phyloP scores from a whole-genome alignment of 2,888 invertebrate genomes.

The Caenorhabditis becei region DNA sequence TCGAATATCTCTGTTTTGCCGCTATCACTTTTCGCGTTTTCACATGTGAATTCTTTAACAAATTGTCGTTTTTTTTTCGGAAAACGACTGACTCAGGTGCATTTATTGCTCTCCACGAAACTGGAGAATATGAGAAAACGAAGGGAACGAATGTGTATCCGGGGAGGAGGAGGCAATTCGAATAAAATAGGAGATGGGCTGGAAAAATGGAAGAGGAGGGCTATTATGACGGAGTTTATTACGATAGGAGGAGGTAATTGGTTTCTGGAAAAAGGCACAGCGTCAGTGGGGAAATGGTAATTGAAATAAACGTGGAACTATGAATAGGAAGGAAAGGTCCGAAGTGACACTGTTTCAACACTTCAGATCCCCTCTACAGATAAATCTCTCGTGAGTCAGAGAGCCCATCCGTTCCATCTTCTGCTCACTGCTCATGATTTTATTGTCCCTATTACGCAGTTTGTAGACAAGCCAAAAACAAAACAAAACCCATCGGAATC shows the following conservation, averaged over 20 bases:
- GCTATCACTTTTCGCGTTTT: neutral
- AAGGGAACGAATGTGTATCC: neutral
- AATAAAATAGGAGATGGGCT: neutral
- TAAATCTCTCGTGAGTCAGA: too few species aligned
- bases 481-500: neutral
- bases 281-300: too few species aligned
- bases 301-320: too few species aligned
- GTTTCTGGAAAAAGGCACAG: neutral
- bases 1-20: neutral
- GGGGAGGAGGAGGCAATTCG: neutral
- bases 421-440: too few species aligned
- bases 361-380: too few species aligned
- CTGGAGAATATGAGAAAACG: neutral
- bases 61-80: too few species aligned
- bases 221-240: neutral
- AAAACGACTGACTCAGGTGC: too few species aligned
- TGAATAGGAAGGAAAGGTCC: too few species aligned
- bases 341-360: too few species aligned
- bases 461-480: neutral
- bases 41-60: neutral
- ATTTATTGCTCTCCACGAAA: too few species aligned
- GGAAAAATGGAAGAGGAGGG: neutral
- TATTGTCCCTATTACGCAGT: too few species aligned
- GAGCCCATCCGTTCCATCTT: too few species aligned
- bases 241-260: neutral